These are phyloP conservation scores for Stenchaetothrips biformis DNA, from an alignment of 2,888 invertebrate species.

Conservation along the genomic window DNA sequence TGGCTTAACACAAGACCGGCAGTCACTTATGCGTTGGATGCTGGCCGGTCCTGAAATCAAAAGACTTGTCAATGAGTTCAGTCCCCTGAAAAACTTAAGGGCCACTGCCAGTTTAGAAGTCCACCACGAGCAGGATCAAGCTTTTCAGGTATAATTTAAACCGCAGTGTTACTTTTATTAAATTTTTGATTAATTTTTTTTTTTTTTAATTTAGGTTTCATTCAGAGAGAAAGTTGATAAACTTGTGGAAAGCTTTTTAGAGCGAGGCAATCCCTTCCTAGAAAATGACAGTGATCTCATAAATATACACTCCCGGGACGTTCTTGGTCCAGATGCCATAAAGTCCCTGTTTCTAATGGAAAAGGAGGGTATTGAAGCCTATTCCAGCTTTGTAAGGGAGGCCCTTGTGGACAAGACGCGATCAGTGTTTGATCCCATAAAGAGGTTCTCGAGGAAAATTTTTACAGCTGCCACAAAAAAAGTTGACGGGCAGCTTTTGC, in stretches of 20 bases:
- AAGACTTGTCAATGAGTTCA: too few species aligned
- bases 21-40: too few species aligned
- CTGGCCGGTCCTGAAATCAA: too few species aligned
- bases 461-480: background rate
- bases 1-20: too few species aligned
- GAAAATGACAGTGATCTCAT: background rate
- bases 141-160: too few species aligned
- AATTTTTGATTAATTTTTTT: too few species aligned
- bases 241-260: background rate
- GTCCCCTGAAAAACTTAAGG: too few species aligned
- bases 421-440: background rate
- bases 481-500: background rate
- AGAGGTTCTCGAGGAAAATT: background rate
- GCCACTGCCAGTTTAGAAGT: too few species aligned
- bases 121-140: too few species aligned
- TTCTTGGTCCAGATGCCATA: background rate
- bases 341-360: background rate
- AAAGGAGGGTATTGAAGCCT: background rate
- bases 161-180: too few species aligned
- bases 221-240: background rate
- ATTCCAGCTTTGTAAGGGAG: background rate
- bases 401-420: background rate
- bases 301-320: background rate
- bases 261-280: background rate
- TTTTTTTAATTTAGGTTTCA: background rate